Conservation (phyloP, 2,797 vertebrate genomes). For the Percopsis omiscomaycus region DNA sequence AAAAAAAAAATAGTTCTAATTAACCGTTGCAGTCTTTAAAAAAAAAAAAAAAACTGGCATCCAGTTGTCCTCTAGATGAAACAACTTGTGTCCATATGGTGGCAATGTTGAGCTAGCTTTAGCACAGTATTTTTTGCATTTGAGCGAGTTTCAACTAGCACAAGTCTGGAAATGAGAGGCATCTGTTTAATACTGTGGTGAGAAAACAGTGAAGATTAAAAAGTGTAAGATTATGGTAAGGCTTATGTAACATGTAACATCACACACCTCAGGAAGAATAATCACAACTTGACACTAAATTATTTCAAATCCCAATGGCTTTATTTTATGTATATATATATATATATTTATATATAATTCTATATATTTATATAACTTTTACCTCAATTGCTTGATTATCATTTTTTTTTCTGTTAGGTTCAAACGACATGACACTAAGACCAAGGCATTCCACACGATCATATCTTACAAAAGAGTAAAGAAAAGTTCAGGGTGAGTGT, state of each 20-base stretch:
- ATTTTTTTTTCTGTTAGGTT: constrained; percentile 81
- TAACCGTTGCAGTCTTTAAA: no score
- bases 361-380: constrained; percentile 60
- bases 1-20: no score
- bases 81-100: constrained; percentile 21
- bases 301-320: constrained; percentile 84
- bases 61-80: no score
- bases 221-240: no score
- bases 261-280: not conserved
- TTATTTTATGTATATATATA: constrained; percentile 76
- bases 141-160: no score
- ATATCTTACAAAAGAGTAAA: constrained; percentile 82
- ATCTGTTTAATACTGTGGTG: no score
- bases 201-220: no score
- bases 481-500: constrained; percentile 61
- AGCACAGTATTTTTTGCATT: no score
- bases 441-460: constrained; percentile 84
- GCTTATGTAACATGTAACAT: not conserved
- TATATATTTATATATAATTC: constrained; percentile 4
- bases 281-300: constrained; percentile 49
- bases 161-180: no score
- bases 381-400: constrained; percentile 81
- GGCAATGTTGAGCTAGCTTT: constrained; percentile 16
- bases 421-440: constrained; percentile 81
- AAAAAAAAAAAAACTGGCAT: no score